Evolutionary conservation across 2,797 vertebrate species (phyloP).

Genomic region (Tadarida brasiliensis): DNA sequence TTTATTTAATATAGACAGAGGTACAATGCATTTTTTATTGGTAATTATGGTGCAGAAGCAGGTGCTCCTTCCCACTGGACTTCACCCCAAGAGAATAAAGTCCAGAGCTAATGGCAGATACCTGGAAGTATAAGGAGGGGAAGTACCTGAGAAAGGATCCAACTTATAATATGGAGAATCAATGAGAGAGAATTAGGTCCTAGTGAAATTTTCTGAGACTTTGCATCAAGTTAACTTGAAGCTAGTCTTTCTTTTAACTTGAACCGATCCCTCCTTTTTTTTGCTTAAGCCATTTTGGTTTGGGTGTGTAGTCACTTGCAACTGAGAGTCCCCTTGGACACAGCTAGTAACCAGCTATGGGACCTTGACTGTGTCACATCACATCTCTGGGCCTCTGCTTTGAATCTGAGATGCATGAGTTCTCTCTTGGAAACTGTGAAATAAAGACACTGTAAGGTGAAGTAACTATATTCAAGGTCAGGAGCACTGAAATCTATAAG

Average conservation of each 20-base stretch:
- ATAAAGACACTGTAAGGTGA: conserved; percentile 10
- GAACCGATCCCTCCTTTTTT: not conserved
- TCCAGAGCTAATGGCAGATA: not conserved
- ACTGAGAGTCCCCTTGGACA: not conserved
- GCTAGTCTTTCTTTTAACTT: not conserved
- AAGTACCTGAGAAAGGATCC: not conserved
- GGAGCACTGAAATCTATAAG: conserved; percentile 45
- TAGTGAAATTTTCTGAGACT: not conserved
- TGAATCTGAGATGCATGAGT: not conserved
- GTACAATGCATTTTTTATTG: not conserved
- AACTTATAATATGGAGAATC: not conserved
- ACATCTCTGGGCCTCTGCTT: not conserved
- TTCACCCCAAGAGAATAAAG: not conserved
- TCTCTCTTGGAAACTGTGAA: conserved; percentile 31
- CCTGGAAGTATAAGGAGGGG: not conserved
- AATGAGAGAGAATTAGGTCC: not conserved
- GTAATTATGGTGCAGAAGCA: not conserved
- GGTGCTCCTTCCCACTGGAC: not conserved
- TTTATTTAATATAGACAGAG: not conserved
- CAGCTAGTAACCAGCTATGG: not conserved
- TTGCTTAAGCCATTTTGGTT: not conserved
- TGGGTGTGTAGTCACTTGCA: not conserved
- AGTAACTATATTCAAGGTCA: not conserved
- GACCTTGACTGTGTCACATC: not conserved
- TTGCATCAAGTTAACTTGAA: not conserved